Conservation (phyloP, 2,888 invertebrate species). For the Lithophane ornitopus region DNA sequence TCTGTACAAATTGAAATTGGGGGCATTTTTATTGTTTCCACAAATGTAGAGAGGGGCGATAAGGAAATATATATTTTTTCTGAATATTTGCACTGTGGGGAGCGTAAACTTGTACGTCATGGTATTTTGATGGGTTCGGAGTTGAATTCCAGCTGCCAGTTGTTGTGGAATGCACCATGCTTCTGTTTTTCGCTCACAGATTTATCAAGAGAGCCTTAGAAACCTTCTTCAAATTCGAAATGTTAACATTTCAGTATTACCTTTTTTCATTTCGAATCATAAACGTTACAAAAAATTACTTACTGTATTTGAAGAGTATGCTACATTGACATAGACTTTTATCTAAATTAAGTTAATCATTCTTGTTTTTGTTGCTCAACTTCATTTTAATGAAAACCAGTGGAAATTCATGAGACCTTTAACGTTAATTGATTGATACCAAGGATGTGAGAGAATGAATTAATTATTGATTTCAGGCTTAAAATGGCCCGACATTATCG, state of each 20-base stretch:
- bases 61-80: constrained; percentile 43
- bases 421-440: constrained; percentile 54
- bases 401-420: constrained; percentile 39
- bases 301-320: background rate
- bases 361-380: background rate
- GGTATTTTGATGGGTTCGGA: constrained; percentile 19
- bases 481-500: constrained; percentile 32
- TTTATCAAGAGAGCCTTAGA: background rate
- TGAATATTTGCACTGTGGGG: constrained; percentile 42
- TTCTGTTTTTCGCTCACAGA: background rate
- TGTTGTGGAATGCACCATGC: background rate
- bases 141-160: background rate
- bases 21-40: constrained; percentile 62
- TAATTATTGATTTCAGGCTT: constrained; percentile 52
- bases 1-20: constrained; percentile 62
- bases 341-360: background rate
- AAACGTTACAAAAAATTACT: no score
- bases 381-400: constrained; percentile 15
- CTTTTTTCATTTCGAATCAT: background rate
- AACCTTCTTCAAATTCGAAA: no score
- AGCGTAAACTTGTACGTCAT: constrained; percentile 12
- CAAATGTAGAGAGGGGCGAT: constrained; percentile 47
- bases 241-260: background rate
- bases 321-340: background rate
- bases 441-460: constrained; percentile 24